Evolutionary conservation across 2,113 vertebrate genomes (phyloP).

Genomic region (Amblyopsis rosae): DNA sequence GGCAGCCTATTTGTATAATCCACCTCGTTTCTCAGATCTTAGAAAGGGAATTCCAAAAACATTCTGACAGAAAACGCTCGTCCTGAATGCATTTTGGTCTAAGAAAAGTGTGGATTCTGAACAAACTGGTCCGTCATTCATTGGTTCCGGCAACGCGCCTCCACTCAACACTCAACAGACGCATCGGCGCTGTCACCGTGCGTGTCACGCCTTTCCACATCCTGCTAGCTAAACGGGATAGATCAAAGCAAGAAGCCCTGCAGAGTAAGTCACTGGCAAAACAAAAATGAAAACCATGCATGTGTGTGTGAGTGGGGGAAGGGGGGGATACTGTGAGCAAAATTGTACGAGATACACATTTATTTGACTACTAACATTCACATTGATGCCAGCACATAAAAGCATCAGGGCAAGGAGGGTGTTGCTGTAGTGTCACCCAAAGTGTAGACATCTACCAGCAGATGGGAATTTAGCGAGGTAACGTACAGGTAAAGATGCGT

Average conservation of each 20-base stretch:
- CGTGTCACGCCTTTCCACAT: slow-evolving; percentile 31
- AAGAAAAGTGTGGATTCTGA: background rate
- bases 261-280: slow-evolving; percentile 30
- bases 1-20: slow-evolving; percentile 32
- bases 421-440: slow-evolving; percentile 18
- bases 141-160: slow-evolving; percentile 18
- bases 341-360: slow-evolving; percentile 44
- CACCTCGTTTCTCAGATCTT: slow-evolving; percentile 14
- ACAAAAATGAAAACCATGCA: slow-evolving; percentile 27
- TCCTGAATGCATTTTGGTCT: slow-evolving; percentile 20
- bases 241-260: slow-evolving; percentile 56
- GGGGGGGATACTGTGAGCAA: too few relatives aligned
- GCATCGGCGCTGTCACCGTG: slow-evolving; percentile 5
- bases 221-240: slow-evolving; percentile 35
- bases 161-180: slow-evolving; percentile 38
- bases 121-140: background rate
- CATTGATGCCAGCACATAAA: slow-evolving; percentile 47
- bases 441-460: slow-evolving; percentile 26
- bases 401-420: slow-evolving; percentile 24
- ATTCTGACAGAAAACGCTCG: slow-evolving; percentile 19
- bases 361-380: slow-evolving; percentile 47
- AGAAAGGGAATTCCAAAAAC: slow-evolving; percentile 14
- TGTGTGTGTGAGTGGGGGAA: slow-evolving; percentile 1
- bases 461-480: slow-evolving; percentile 33
- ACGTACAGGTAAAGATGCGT: slow-evolving; percentile 11